Base-by-base conservation (phyloP, 2,888 invertebrate genomes). In the Chrysolina oricalcia region DNA sequence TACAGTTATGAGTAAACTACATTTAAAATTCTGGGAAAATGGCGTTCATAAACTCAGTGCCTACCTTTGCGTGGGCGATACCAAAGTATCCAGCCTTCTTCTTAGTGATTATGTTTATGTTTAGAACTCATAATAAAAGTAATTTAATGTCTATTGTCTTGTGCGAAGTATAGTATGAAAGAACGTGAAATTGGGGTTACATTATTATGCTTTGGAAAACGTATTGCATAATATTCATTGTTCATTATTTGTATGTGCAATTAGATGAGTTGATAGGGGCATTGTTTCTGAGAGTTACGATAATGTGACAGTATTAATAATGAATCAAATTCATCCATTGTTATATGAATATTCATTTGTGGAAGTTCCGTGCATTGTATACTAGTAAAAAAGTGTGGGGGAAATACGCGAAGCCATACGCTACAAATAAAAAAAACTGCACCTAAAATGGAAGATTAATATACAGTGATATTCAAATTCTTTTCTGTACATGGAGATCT, bases 1-100 rank as follows among this genome's bases (percentile, higher is more conserved):
- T 74, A 74, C 72, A 70, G 77, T 74, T 70, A 74, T 70, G 67
- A 77, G 70, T 73, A 62, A 66, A 65, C 62, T 64, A 43, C 77
- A 70, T 74, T 74, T 77, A 50, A 73, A 76, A 71, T 76, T 76
- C 73, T 76, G 71, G 69, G 73, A 76, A 76, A 71, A 66, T 64
- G 41, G 66, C 66, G 53, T 72, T 66, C 56, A 65, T 72, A 72
- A 72, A 56, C 53, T 53, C 27, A 43, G 65, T 72, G 56, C 72
- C 19, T 19, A 72, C 56, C 27, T 66, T 41, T 41, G 65, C 66
- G 72, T 72, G 56, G 72, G 72, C 23, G 43, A 48, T 72, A 65
- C 43, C 53, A 72, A 72, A 43, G 19, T 56, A 50, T 53, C 19
- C 64, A 65, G 53, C 68, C 62, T 63, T 70, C 23, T 63, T 21